Conservation (phyloP, 2,797 vertebrate species). For the Parambassis ranga region DNA sequence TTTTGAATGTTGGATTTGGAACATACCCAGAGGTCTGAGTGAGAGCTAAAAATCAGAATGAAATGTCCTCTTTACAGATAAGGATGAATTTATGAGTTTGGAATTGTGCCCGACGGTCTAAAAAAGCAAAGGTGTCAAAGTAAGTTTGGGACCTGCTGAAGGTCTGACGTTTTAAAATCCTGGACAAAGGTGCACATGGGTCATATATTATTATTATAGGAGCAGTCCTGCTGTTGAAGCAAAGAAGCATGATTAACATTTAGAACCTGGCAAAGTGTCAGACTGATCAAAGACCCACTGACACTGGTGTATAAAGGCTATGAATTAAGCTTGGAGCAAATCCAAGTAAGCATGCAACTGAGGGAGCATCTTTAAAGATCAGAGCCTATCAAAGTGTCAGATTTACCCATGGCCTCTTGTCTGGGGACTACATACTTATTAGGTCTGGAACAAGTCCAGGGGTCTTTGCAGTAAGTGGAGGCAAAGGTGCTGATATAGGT, state of each 20-base stretch:
- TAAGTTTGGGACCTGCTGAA: slow-evolving; percentile 14
- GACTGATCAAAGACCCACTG: slow-evolving; percentile 57
- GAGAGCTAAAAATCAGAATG: slow-evolving; percentile 22
- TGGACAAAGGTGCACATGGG: slow-evolving; percentile 2
- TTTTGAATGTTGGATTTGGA: slow-evolving; percentile 53
- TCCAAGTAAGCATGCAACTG: slow-evolving; percentile 46
- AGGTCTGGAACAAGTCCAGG: slow-evolving; percentile 43
- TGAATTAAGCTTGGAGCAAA: slow-evolving; percentile 53
- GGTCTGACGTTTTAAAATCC: slow-evolving; percentile 6
- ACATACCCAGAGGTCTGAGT: slow-evolving; percentile 31
- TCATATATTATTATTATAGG: slow-evolving; percentile 17
- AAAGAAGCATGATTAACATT: slow-evolving; percentile 60
- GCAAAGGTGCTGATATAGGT: slow-evolving; percentile 22
- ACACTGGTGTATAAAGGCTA: slow-evolving; percentile 48
- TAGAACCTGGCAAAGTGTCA: slow-evolving; percentile 53
- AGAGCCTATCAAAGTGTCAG: slow-evolving; percentile 58
- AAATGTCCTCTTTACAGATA: slow-evolving; percentile 27
- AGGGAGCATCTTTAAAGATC: slow-evolving; percentile 61
- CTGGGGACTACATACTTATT: slow-evolving; percentile 48
- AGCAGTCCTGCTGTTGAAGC: slow-evolving; percentile 20
- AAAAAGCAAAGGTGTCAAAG: slow-evolving; percentile 9
- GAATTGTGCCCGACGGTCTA: not conserved
- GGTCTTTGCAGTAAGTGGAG: slow-evolving; percentile 18
- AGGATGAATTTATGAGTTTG: slow-evolving; percentile 18
- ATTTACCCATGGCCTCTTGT: slow-evolving; percentile 45